Percentiles rank a stretch among this genome's conserved stretches.
Conservation (phyloP, 2,113 vertebrate genomes). For the Chaetodon trifascialis region DNA sequence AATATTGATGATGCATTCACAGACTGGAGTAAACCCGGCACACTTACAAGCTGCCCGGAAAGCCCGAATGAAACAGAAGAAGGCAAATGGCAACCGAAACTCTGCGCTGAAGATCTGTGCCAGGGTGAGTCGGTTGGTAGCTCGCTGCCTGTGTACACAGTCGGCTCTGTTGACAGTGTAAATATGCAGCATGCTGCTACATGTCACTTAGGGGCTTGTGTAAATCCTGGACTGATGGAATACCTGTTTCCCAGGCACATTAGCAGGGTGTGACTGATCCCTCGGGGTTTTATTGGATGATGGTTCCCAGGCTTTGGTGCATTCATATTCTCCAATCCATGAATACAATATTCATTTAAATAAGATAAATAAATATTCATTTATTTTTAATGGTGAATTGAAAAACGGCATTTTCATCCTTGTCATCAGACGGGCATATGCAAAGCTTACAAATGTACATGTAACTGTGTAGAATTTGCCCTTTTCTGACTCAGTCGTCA, state of each 20-base stretch:
- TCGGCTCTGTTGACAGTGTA: conserved; percentile 8
- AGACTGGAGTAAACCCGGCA: conserved; percentile 92
- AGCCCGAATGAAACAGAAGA: conserved; percentile 81
- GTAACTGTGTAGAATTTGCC: too few species aligned
- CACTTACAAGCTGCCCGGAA: conserved; percentile 83
- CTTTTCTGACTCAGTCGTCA: too few species aligned
- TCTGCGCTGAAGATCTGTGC: conserved; percentile 70
- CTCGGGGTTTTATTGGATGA: background rate
- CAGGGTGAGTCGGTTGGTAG: conserved; percentile 72
- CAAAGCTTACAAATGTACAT: background rate
- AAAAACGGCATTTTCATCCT: too few species aligned
- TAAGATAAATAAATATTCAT: too few species aligned
- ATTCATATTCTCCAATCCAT: too few species aligned
- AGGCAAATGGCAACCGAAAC: conserved; percentile 65
- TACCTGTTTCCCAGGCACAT: background rate
- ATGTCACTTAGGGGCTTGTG: background rate
- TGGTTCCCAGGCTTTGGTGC: background rate
- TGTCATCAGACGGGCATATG: background rate
- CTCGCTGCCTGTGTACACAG: background rate
- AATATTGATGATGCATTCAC: conserved; percentile 6
- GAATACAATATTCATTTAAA: too few species aligned
- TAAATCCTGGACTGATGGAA: background rate
- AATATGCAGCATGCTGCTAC: background rate
- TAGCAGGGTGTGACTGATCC: background rate
- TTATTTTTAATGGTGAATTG: too few species aligned